These are phyloP conservation scores for Patiria pectinifera DNA, from an alignment of 53 echinoderm and acorn worm species.

Conservation along the genomic window DNA sequence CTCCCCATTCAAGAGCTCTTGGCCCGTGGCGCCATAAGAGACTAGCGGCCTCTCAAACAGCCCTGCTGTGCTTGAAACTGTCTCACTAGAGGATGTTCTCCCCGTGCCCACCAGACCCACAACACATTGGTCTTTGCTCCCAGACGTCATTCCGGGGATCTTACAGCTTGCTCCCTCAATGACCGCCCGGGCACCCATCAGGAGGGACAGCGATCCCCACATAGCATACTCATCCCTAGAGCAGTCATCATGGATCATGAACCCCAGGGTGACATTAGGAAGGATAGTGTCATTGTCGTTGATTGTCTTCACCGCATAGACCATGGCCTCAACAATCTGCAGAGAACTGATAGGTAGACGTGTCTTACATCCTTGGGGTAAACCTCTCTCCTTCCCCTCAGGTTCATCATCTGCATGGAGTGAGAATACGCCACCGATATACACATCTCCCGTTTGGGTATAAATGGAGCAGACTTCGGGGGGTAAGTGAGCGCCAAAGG, in stretches of 20 bases:
- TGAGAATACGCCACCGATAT: slow-evolving; percentile 42
- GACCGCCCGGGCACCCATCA: slow-evolving; percentile 6
- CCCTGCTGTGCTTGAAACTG: background rate
- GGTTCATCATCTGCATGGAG: slow-evolving; percentile 6
- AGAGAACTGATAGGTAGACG: slow-evolving; percentile 21
- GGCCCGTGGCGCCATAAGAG: slow-evolving; percentile 38
- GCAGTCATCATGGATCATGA: slow-evolving; percentile 52
- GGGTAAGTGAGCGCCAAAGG: background rate
- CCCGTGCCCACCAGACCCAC: slow-evolving; percentile 32
- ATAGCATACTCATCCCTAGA: slow-evolving; percentile 37
- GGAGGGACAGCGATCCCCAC: slow-evolving; percentile 35
- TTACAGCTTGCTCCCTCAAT: slow-evolving; percentile 3
- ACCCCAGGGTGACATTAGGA: slow-evolving; percentile 51
- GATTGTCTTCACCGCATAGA: slow-evolving; percentile 40
- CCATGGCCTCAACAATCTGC: slow-evolving; percentile 49
- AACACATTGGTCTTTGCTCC: background rate
- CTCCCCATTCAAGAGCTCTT: background rate
- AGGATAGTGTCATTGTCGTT: slow-evolving; percentile 36
- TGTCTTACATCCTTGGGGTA: slow-evolving; percentile 4
- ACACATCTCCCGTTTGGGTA: background rate
- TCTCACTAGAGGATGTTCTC: slow-evolving; percentile 12
- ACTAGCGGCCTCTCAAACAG: slow-evolving; percentile 41
- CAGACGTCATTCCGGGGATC: background rate
- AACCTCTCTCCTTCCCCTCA: background rate
- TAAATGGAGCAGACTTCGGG: slow-evolving; percentile 29